Evolutionary conservation across 2,113 vertebrate species (phyloP), one percentile per base, ranked within the genome.

Genomic region (Hyla sarda): DNA sequence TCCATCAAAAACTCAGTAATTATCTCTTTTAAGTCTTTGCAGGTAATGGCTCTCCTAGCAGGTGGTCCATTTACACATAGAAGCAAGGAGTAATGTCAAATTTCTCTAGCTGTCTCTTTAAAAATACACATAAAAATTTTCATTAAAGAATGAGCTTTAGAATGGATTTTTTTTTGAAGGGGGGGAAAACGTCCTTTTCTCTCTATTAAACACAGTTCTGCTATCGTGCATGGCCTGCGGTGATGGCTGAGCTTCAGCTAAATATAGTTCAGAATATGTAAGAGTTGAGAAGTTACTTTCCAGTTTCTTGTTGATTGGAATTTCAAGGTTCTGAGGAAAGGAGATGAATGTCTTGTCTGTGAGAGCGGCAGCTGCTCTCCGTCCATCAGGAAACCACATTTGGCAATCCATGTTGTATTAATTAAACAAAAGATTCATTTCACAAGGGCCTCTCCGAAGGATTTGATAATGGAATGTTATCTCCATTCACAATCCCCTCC

Each of bases 331-430:
- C 89, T 0, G 73, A 85, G 90, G 41, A 89, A 83, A 89, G 87
- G 86, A 90, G 88, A 90, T 91, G 89, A 92, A 90, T 92, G 91
- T 91, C 88, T n/a, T 92, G 91, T 91, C 87, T 93, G 91, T 93
- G 92, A 76, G 9, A 89, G 90, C 83, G 90, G 89, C 95, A 95
- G 94, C 94, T 95, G 94, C 90, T 92, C 92, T 89, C 91, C 92
- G 95, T 94, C 94, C 90, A 82, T 94, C 88, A 81, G 79, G 88
- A 92, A 88, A 87, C 86, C 76, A 83, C 90, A 90, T 92, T 91
- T 89, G 92, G 89, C 73, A 54, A 89, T 87, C 90, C 91, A 84
- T 73, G 72, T 90, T 82, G 86, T 90, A 90, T 92, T 93, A 92
- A 87, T 93, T 92, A 90, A 94, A 90, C 88, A 88, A 89, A 91